Evolutionary conservation across 2,113 vertebrate genomes (phyloP).

Genomic region (Saccopteryx leptura): DNA sequence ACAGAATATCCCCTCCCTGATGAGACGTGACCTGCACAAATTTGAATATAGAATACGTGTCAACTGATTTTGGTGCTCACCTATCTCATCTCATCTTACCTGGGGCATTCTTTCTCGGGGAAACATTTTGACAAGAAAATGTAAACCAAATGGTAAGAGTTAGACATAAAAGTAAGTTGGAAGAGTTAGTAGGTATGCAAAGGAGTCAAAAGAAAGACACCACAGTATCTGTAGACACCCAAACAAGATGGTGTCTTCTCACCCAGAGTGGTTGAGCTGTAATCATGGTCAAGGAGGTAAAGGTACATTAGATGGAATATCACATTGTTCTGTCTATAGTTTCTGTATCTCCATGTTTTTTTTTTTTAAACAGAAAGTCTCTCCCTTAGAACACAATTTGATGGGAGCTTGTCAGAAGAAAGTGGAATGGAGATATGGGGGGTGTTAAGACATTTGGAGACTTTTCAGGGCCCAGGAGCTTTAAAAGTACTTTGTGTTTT

Average conservation of each 20-base stretch:
- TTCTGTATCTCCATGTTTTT: slow-evolving; percentile 67
- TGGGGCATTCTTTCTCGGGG: not conserved
- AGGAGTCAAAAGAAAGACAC: not conserved
- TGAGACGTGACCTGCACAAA: not conserved
- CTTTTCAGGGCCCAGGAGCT: slow-evolving; percentile 70
- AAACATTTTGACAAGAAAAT: not conserved
- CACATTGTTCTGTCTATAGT: not conserved
- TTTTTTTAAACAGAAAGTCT: slow-evolving; percentile 84
- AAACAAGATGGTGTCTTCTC: not conserved
- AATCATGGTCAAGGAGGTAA: not conserved
- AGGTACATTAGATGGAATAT: not conserved
- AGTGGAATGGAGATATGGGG: slow-evolving; percentile 62
- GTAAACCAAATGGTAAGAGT: not conserved
- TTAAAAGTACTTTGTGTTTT: slow-evolving; percentile 71
- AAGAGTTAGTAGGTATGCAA: not conserved
- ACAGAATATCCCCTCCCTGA: not conserved
- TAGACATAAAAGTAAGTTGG: not conserved
- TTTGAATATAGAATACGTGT: not conserved
- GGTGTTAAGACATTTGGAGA: slow-evolving; percentile 73
- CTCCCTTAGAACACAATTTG: slow-evolving; percentile 67
- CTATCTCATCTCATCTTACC: not conserved
- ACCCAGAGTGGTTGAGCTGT: not conserved
- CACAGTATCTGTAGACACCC: not conserved
- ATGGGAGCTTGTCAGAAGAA: slow-evolving; percentile 3
- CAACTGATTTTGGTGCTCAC: not conserved